Evolutionary conservation across 1,140 invertebrate species (phyloP).

Genomic region (Bombus vancouverensis): DNA sequence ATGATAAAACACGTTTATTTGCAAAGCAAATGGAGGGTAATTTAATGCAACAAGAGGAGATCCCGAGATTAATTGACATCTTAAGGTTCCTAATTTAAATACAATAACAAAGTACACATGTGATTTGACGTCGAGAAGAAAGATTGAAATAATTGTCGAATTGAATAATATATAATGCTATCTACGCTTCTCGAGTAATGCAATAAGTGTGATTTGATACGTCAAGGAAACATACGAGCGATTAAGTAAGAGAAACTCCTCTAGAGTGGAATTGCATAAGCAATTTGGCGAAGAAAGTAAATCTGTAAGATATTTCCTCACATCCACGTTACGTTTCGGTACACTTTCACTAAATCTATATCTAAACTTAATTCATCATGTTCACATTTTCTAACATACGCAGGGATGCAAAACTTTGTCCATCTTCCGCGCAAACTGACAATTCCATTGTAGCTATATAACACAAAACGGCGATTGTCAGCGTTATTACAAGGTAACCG

Average conservation of each 20-base stretch:
- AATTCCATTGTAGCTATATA: constrained; percentile 18
- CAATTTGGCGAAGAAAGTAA: neutral
- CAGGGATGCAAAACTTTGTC: neutral
- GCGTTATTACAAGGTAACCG: constrained; percentile 14
- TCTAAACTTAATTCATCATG: no score
- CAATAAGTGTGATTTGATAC: neutral
- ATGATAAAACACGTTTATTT: neutral
- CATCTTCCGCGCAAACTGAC: neutral
- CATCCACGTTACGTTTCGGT: neutral
- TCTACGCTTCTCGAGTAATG: neutral
- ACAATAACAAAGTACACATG: no score
- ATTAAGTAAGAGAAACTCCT: neutral
- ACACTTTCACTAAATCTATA: neutral
- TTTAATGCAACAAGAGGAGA: neutral
- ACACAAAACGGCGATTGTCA: constrained; percentile 43
- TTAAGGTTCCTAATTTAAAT: neutral
- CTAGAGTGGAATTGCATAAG: neutral
- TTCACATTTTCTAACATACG: neutral
- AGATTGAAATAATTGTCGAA: neutral
- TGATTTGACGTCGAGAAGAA: neutral
- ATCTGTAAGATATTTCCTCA: neutral
- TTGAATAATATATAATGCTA: neutral
- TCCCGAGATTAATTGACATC: neutral
- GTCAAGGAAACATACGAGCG: neutral
- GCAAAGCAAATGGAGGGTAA: neutral